These are phyloP conservation scores for Pseudomyrmex sp. DNA, from an alignment of 1,140 invertebrate genomes.

Conservation along the genomic window DNA sequence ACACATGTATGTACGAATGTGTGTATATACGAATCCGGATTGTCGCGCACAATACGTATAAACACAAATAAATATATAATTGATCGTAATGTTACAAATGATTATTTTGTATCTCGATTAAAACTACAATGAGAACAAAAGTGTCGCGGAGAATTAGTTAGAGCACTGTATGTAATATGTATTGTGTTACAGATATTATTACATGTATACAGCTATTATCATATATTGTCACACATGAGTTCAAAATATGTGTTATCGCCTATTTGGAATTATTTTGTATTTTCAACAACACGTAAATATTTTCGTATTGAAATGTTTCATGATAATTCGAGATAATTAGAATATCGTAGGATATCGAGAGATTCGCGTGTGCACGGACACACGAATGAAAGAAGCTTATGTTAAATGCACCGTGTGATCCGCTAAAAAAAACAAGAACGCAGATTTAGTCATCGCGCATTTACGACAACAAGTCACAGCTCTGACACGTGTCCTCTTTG, in stretches of 20 bases:
- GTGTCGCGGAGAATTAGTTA: not conserved
- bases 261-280: no score
- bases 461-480: constrained; percentile 60
- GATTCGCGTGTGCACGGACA: not conserved
- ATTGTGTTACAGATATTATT: not conserved
- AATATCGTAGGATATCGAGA: not conserved
- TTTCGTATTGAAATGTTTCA: constrained; percentile 7
- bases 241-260: not conserved
- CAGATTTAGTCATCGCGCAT: constrained; percentile 64
- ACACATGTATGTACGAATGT: not conserved
- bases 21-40: no score
- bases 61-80: no score
- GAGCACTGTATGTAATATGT: not conserved
- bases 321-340: not conserved
- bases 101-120: no score
- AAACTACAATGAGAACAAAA: no score
- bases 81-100: no score
- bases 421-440: constrained; percentile 23
- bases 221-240: not conserved
- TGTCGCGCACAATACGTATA: no score
- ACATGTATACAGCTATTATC: not conserved
- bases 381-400: constrained; percentile 13
- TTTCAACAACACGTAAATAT: constrained; percentile 1
- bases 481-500: constrained; percentile 67
- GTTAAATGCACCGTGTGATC: not conserved